Conservation (phyloP, 2,797 vertebrate genomes). For the Meda fulgida region DNA sequence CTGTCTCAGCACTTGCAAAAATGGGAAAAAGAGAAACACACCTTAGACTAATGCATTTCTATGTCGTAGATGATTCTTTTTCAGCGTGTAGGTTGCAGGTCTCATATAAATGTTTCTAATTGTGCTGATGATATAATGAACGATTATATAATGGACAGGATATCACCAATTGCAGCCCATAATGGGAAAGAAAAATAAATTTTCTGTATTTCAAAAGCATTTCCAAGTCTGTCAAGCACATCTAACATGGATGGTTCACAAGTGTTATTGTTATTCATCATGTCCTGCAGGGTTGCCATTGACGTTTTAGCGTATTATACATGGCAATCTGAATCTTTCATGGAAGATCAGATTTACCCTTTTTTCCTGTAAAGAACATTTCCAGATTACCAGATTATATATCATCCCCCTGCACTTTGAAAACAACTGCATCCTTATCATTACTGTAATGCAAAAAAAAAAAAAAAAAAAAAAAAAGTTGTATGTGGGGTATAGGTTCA, state of each 20-base stretch:
- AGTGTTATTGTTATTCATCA: not conserved
- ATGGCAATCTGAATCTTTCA: constrained; percentile 31
- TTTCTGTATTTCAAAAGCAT: not conserved
- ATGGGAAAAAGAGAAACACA: not conserved
- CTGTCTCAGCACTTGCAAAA: not conserved
- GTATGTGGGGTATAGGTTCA: not conserved
- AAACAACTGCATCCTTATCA: not conserved
- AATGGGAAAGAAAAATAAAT: not conserved
- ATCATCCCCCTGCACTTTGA: not conserved
- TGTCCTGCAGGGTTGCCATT: not conserved
- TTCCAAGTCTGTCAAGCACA: not conserved
- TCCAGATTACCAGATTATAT: not conserved
- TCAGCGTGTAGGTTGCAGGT: too few species aligned
- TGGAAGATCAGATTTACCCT: not conserved
- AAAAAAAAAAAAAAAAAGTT: not conserved
- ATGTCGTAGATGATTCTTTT: not conserved
- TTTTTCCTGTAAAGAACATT: not conserved
- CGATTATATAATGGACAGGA: not conserved
- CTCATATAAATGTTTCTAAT: not conserved
- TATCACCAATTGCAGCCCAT: not conserved
- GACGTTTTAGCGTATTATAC: not conserved
- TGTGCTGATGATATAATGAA: not conserved
- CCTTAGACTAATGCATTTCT: not conserved
- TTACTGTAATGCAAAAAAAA: not conserved
- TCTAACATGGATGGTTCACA: not conserved